phyloP scores from a whole-genome alignment of 2,113 vertebrate species.

The Seriola rivoliana region DNA sequence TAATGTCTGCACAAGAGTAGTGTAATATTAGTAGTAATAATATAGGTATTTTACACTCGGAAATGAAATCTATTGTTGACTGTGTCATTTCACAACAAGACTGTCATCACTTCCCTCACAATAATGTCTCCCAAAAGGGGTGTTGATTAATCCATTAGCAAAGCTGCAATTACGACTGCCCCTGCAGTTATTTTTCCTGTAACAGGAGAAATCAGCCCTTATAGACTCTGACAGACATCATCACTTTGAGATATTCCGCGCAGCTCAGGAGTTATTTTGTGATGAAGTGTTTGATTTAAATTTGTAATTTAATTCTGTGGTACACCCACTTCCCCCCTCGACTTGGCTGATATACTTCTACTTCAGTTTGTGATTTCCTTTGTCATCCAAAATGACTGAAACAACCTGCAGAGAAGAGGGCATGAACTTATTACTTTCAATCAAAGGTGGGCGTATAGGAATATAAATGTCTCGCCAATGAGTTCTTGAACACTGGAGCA shows the following conservation, averaged over 20 bases:
- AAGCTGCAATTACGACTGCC: constrained; percentile 50
- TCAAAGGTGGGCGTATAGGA: constrained; percentile 55
- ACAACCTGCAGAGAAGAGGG: constrained; percentile 38
- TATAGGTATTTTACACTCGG: background rate
- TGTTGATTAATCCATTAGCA: constrained; percentile 66
- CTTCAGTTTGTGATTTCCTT: constrained; percentile 50
- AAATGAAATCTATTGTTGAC: constrained; percentile 47
- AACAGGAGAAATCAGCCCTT: constrained; percentile 36
- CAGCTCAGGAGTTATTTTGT: constrained; percentile 33
- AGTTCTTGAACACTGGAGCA: constrained; percentile 27
- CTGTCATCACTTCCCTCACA: constrained; percentile 47
- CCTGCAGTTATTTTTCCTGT: constrained; percentile 47
- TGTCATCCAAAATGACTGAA: constrained; percentile 49
- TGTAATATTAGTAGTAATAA: background rate
- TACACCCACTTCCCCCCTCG: constrained; percentile 24
- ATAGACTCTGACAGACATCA: constrained; percentile 38
- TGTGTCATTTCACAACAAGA: constrained; percentile 49
- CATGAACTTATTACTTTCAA: constrained; percentile 58
- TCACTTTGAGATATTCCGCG: constrained; percentile 28
- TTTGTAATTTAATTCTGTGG: constrained; percentile 46
- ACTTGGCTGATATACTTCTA: constrained; percentile 36
- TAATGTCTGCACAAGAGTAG: too few relatives aligned
- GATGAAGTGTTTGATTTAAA: constrained; percentile 47
- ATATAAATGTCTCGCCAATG: constrained; percentile 50
- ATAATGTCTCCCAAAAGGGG: constrained; percentile 42